Evolutionary conservation across 2,888 invertebrate genomes (phyloP), one percentile per base, ranked within the genome.

Genomic region (Agrochola lota): DNA sequence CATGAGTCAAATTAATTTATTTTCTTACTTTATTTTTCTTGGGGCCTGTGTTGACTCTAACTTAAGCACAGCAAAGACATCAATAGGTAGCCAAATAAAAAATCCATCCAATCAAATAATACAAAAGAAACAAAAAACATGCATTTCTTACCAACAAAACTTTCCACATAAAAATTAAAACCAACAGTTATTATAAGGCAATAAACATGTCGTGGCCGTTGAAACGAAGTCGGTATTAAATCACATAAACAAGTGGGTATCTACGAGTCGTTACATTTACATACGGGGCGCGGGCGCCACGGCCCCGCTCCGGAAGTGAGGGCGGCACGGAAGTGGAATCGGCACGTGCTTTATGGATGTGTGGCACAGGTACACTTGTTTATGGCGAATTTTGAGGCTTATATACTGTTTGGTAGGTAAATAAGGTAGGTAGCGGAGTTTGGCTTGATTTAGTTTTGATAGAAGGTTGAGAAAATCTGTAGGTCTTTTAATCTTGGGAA

Each of bases 221-320:
- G 85, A 87, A 85, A 85, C 81, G 85, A 74, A 88, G 77, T 88
- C 76, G 76, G 76, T 82, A 88, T 89, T 88, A 87, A 88, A 85
- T 88, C 90, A 90, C 80, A 90, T 89, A 88, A 89, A 90, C 89
- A 90, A 90, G 85, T 90, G 80, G 78, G 86, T 84, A 87, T 85
- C 85, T 86, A 86, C 68, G 77, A 87, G 87, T 77, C 84, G 83
- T 79, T 77, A 83, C 77, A 86, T 89, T 90, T 89, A 90, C 90
- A 89, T 90, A 89, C 89, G 89, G 88, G 86, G 76, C 89, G 88
- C 74, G 81, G 70, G 81, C 69, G 70, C 72, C 81, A 52, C 60
- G 49, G 67, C 46, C 59, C 72, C 77, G 69, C 52, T 63, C 72
- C 82, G 88, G 88, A 88, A 78, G 71, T 63, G 85, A 83, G 81